Evolutionary conservation across 2,797 vertebrate genomes (phyloP).

Genomic region (Sebastes cheni): DNA sequence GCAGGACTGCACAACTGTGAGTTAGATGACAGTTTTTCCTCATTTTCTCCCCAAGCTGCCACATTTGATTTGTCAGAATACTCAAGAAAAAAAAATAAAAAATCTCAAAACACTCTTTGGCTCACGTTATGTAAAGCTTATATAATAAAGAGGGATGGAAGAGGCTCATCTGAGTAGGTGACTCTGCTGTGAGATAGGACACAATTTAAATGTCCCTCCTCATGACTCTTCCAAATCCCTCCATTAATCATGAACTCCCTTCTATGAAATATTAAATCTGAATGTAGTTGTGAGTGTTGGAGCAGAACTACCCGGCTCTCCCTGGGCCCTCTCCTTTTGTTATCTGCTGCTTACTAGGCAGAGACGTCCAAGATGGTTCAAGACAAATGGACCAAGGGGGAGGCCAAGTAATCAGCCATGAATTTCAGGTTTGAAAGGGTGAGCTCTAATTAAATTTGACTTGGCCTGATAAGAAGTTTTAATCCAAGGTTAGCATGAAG

Average conservation of each 20-base stretch:
- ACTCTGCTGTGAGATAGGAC: conserved; percentile 40
- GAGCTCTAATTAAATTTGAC: conserved; percentile 75
- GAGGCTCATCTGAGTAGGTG: conserved; percentile 45
- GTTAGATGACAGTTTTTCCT: conserved; percentile 48
- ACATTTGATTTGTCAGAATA: conserved; percentile 61
- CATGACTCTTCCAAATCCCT: conserved; percentile 57
- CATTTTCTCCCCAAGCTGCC: conserved; percentile 56
- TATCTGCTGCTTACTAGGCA: conserved; percentile 62
- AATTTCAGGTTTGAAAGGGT: conserved; percentile 72
- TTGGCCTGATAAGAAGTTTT: conserved; percentile 64
- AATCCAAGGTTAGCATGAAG: conserved; percentile 61
- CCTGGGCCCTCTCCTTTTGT: conserved; percentile 46
- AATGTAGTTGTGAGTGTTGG: conserved; percentile 46
- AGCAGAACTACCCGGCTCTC: conserved; percentile 49
- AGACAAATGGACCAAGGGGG: conserved; percentile 72
- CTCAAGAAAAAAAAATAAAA: conserved; percentile 5
- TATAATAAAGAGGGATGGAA: conserved; percentile 53
- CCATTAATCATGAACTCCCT: conserved; percentile 70
- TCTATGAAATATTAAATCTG: conserved; percentile 71
- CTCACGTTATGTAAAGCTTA: conserved; percentile 70
- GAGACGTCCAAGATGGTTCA: conserved; percentile 55
- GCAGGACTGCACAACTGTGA: conserved; percentile 25
- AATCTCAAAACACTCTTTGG: conserved; percentile 24
- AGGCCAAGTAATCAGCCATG: conserved; percentile 71
- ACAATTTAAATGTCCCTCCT: conserved; percentile 66